Percentiles rank a stretch among this genome's conserved stretches.
Conservation (phyloP, 1,140 invertebrate genomes). For the Megathymus violae region DNA sequence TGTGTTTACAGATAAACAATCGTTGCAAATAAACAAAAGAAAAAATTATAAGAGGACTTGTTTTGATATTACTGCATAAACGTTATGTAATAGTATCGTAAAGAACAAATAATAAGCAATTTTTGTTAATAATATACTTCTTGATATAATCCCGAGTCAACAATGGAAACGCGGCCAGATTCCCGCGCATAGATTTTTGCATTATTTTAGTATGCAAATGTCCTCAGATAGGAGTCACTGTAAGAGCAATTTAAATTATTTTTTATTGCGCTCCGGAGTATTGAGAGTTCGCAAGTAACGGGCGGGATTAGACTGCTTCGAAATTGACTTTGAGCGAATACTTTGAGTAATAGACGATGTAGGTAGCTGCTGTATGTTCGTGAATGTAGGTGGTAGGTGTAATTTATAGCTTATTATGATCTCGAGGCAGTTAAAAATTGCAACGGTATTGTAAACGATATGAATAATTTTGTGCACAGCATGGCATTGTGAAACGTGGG, state of each 20-base stretch:
- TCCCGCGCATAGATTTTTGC: conserved; percentile 79
- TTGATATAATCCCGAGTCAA: conserved; percentile 32
- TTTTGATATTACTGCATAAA: no score
- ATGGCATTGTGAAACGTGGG: no score
- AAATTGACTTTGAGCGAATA: conserved; percentile 53
- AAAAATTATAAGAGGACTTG: no score
- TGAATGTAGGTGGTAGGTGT: conserved; percentile 55
- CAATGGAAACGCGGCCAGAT: conserved; percentile 60
- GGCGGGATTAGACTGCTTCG: conserved; percentile 50
- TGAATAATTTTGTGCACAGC: no score
- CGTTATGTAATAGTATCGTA: no score
- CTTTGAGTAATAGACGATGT: conserved; percentile 23
- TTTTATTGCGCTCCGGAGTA: conserved; percentile 80
- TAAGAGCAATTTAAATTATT: conserved; percentile 83
- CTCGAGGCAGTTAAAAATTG: conserved; percentile 24
- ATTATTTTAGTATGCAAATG: conserved; percentile 82
- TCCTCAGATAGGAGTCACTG: conserved; percentile 69
- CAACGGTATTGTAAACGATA: no score
- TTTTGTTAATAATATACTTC: no score
- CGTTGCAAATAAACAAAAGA: no score
- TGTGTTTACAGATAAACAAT: no score
- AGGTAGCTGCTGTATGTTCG: conserved; percentile 41
- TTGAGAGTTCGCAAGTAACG: conserved; percentile 69
- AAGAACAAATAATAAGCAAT: no score
- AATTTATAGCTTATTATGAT: conserved; percentile 34